Evolutionary conservation across 2,888 invertebrate genomes (phyloP).

Genomic region (Zeuzera pyrina): DNA sequence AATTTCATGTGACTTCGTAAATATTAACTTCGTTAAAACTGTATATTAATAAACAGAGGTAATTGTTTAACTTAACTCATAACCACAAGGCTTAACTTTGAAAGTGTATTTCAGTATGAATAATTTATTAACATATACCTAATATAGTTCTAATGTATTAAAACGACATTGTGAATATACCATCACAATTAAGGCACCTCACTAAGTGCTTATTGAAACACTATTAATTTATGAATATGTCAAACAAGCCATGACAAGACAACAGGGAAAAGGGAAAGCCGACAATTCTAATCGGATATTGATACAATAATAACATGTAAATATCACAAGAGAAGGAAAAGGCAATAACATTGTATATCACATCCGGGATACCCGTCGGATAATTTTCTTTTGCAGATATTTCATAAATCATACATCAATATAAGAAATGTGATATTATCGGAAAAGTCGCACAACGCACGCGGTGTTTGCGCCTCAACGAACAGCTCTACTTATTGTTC

Average conservation of each 20-base stretch:
- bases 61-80: not conserved
- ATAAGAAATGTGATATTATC: slow-evolving; percentile 34
- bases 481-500: no score
- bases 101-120: no score
- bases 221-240: not conserved
- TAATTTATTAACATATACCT: no score
- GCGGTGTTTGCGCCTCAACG: no score
- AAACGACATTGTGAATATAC: no score
- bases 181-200: no score
- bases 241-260: not conserved
- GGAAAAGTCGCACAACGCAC: slow-evolving; percentile 13
- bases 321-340: slow-evolving; percentile 40
- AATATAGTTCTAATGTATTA: no score
- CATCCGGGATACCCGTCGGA: slow-evolving; percentile 38
- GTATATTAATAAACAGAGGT: slow-evolving; percentile 8
- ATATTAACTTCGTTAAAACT: slow-evolving; percentile 35
- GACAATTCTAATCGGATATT: slow-evolving; percentile 28
- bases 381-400: slow-evolving; percentile 47
- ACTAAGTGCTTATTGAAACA: not conserved
- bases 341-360: slow-evolving; percentile 51
- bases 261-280: slow-evolving; percentile 3
- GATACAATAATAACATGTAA: slow-evolving; percentile 48
- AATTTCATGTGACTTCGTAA: slow-evolving; percentile 47
- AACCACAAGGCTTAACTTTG: no score
- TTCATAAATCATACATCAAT: slow-evolving; percentile 45